These are phyloP conservation scores for Pyxicephalus adspersus DNA, from an alignment of 2,113 vertebrate genomes.

Conservation along the genomic window DNA sequence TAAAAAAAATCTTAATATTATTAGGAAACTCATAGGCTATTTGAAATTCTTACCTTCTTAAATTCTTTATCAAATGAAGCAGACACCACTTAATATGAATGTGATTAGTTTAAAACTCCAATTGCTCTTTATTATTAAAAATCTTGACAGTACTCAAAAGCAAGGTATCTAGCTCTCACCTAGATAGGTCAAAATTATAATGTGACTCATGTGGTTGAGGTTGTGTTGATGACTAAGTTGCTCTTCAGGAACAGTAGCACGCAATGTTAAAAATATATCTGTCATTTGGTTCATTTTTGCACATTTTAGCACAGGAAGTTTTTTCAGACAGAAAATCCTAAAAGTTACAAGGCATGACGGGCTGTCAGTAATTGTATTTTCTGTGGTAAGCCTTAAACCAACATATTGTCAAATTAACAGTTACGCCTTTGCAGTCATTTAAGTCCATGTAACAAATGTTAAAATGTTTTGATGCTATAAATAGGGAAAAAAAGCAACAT, in stretches of 20 bases:
- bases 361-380: conserved; percentile 44
- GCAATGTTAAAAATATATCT: conserved; percentile 43
- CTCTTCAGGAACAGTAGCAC: conserved; percentile 15
- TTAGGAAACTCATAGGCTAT: no score
- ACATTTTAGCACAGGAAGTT: conserved; percentile 49
- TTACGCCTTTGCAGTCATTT: conserved; percentile 25
- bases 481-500: conserved; percentile 1
- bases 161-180: background rate
- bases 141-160: background rate
- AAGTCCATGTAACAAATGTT: conserved; percentile 36
- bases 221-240: background rate
- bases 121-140: no score
- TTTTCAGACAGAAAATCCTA: conserved; percentile 48
- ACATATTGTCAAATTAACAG: conserved; percentile 17
- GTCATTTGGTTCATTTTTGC: conserved; percentile 5
- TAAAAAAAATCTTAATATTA: no score
- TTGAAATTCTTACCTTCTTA: no score
- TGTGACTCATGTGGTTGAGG: background rate
- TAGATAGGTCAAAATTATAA: background rate
- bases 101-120: no score
- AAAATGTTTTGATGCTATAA: conserved; percentile 32
- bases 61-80: no score
- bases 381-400: conserved; percentile 32
- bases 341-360: conserved; percentile 37
- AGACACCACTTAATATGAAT: no score